phyloP scores from a whole-genome alignment of 2,113 vertebrate species.

The Austrofundulus limnaeus region DNA sequence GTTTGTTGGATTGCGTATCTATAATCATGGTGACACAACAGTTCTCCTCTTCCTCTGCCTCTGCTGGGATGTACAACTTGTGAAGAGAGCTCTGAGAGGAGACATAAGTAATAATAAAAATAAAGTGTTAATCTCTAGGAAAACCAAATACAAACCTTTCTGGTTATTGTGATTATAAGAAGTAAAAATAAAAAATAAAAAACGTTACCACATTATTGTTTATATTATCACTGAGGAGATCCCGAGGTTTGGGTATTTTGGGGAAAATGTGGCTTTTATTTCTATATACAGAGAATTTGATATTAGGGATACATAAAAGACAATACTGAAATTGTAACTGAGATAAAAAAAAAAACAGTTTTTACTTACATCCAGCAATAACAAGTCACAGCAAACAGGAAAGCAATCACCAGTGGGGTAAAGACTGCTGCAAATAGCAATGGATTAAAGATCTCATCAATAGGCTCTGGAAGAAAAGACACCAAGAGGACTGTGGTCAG shows the following conservation, averaged over 20 bases:
- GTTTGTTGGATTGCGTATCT: slow-evolving; percentile 1
- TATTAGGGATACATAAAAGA: not conserved
- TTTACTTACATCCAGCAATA: slow-evolving; percentile 47
- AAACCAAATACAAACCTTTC: not conserved
- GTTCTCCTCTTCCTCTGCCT: slow-evolving; percentile 26
- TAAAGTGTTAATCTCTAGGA: not conserved
- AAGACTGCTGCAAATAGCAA: not conserved
- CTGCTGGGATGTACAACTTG: slow-evolving; percentile 1
- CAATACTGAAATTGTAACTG: rapidly evolving
- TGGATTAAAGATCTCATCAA: rapidly evolving
- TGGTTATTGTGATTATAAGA: not conserved
- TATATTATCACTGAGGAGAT: slow-evolving; percentile 45
- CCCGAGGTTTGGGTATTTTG: slow-evolving; percentile 43
- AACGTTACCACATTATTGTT: slow-evolving; percentile 53
- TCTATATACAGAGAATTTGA: slow-evolving; percentile 23
- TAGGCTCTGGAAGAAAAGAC: slow-evolving; percentile 14
- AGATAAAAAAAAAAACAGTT: not conserved
- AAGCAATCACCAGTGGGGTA: slow-evolving; percentile 27
- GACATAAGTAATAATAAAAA: not conserved
- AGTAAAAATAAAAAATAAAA: not conserved
- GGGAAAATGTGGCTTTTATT: slow-evolving; percentile 35
- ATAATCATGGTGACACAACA: slow-evolving; percentile 48
- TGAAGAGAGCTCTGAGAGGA: slow-evolving; percentile 3
- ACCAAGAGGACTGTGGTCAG: not conserved
- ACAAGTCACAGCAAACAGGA: not conserved